Conservation (phyloP, 2,888 invertebrate genomes). For the Euplexia lucipara region DNA sequence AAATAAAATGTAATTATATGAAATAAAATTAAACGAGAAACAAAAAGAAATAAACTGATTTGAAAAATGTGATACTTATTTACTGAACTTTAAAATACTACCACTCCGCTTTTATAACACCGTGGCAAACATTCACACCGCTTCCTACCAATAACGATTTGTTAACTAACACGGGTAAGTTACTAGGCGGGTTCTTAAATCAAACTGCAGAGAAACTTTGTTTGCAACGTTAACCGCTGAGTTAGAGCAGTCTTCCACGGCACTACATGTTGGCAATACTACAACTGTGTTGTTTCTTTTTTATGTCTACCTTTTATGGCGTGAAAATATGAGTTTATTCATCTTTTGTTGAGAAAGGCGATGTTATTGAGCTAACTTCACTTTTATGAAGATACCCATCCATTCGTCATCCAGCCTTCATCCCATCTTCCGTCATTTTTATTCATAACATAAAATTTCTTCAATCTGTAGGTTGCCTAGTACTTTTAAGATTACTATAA, state of each 20-base stretch:
- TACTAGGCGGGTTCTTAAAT: slow-evolving; percentile 70
- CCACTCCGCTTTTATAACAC: not conserved
- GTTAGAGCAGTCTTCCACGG: slow-evolving; percentile 48
- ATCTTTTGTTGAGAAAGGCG: not conserved
- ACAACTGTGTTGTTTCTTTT: slow-evolving; percentile 29
- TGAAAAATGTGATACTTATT: no score
- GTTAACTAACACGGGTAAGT: slow-evolving; percentile 62
- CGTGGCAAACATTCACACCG: slow-evolving; percentile 17
- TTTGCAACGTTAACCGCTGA: slow-evolving; percentile 63
- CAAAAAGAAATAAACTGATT: no score
- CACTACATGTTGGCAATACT: slow-evolving; percentile 47
- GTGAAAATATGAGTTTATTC: not conserved
- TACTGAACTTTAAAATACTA: no score
- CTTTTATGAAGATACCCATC: not conserved
- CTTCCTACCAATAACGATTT: slow-evolving; percentile 57
- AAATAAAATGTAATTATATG: no score
- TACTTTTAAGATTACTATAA: no score
- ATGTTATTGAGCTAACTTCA: not conserved
- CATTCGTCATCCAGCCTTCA: no score
- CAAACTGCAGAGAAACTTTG: slow-evolving; percentile 73
- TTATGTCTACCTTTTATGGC: slow-evolving; percentile 31
- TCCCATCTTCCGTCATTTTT: no score
- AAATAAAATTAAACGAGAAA: no score
- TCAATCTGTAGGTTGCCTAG: no score
- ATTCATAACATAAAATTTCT: no score